Evolutionary conservation across 1,140 invertebrate genomes (phyloP), one percentile per base, ranked within the genome.

Genomic region (Polyergus mexicanus): DNA sequence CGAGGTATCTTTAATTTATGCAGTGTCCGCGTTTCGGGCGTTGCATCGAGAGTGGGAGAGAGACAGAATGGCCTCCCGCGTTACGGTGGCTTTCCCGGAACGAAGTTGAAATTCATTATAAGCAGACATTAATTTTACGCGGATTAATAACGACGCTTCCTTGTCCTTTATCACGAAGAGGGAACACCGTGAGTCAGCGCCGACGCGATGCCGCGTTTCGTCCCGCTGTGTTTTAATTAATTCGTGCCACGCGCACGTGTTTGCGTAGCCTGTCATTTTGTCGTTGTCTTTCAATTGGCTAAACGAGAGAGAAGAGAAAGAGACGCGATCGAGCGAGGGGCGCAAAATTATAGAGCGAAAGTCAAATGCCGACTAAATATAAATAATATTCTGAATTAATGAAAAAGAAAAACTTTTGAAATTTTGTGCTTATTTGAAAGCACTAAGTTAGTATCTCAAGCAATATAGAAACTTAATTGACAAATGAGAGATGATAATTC

Each of bases 1-100:
- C 83, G 77, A 87, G 90, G 78, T 89, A 86, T 84, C 72, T 89
- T 89, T 84, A 91, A 92, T 91, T 91, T 92, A 92, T 90, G 90
- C 84, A 68, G 63, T 85, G 35, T 80, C 51, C 63, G 78, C 60
- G 63, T 80, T 85, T 68, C 47, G 78, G 78, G 38, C 56, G 66
- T 71, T 81, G 28, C 68, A 54, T 51, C 56, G 13, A 32, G 66
- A 44, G 35, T 7, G 51, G 10, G 44, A 38, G 63, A 16, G 63
- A 60, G 44, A 47, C 28, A 78, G 63, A 78, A 8, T 54, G 47
- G 54, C 54, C 38, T 66, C 44, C 38, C 68, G 51, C 78, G 68
- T 84, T 65, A 69, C 72, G 83, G 83, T 78, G 78, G 83, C 83
- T 77, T 84, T 84, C 72, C 25, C 44, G 71, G 74, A 84, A 84